These are phyloP conservation scores for Sycobia sp. DNA, from an alignment of 1,140 invertebrate genomes.

Conservation along the genomic window DNA sequence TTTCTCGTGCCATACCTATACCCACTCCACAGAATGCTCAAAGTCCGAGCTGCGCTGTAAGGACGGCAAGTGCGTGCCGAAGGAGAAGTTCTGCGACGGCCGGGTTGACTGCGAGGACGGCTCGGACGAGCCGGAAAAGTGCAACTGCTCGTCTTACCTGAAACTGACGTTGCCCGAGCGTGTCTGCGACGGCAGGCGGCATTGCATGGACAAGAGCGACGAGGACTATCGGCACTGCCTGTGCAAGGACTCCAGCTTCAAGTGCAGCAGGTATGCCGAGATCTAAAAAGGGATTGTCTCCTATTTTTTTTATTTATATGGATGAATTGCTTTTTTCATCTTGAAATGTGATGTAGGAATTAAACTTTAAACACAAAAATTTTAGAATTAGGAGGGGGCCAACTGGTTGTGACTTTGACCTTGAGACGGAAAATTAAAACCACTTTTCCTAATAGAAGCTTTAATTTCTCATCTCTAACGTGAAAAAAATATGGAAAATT, in stretches of 20 bases:
- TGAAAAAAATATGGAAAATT: too few species aligned
- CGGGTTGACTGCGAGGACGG: constrained; percentile 71
- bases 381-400: too few species aligned
- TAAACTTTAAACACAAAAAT: too few species aligned
- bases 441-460: too few species aligned
- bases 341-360: too few species aligned
- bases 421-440: too few species aligned
- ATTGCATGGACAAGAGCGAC: constrained; percentile 81
- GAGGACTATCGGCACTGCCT: constrained; percentile 71
- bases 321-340: too few species aligned
- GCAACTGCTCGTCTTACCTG: constrained; percentile 72
- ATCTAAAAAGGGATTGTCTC: too few species aligned
- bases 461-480: too few species aligned
- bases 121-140: constrained; percentile 72
- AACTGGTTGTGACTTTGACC: too few species aligned
- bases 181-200: constrained; percentile 78
- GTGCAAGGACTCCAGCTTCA: constrained; percentile 63
- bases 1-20: too few species aligned
- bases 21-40: constrained; percentile 66
- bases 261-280: constrained; percentile 57
- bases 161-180: constrained; percentile 67
- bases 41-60: constrained; percentile 69
- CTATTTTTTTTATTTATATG: neutral
- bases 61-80: constrained; percentile 71
- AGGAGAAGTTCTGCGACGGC: constrained; percentile 71